Evolutionary conservation across 2,888 invertebrate species (phyloP), one percentile per base, ranked within the genome.

Genomic region (Meteorus colon): DNA sequence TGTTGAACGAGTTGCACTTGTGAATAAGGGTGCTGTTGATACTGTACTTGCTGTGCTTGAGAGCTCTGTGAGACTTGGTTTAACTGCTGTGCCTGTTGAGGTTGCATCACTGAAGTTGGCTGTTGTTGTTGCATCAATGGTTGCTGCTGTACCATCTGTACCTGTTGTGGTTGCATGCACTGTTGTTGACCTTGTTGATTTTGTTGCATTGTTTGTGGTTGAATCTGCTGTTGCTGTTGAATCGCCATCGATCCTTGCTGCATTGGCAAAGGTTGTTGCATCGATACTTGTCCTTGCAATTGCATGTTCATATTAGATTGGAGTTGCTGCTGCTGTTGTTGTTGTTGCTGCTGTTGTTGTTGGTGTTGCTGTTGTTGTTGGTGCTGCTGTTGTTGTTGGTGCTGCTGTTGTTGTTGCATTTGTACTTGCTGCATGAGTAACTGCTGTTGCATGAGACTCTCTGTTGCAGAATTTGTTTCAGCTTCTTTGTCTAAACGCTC

Each of bases 131-230:
- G 87, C 65, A 88, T 83, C 66, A 92, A 90, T 69, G 92, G 92
- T 80, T 92, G 92, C 67, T 88, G 88, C 65, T 89, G 89, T 6
- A 88, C 87, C 69, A 89, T 78, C 73, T 92, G 86, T 31, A 90
- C 91, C 81, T 92, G 85, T 89, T 92, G 86, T 0, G 87, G 82
- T 77, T 89, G 88, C 66, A 88, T 75, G 76, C 82, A 85, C 48
- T 86, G 87, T 65, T 90, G 92, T 82, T 85, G 83, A 2, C 89
- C 86, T 82, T 90, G 89, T 73, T 90, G 89, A 74, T 90, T 74
- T 24, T 77, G 77, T 74, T 82, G 82, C 3, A 78, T 74, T 37
- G 82, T 81, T 27, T 79, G 78, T 16, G 81, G 67, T n/a, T 82
- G 84, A 65, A 81, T 76, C 59, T 83, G 81, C 48, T 84, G 86